phyloP scores from a whole-genome alignment of 2,113 vertebrate genomes.

The Siniperca chuatsi region DNA sequence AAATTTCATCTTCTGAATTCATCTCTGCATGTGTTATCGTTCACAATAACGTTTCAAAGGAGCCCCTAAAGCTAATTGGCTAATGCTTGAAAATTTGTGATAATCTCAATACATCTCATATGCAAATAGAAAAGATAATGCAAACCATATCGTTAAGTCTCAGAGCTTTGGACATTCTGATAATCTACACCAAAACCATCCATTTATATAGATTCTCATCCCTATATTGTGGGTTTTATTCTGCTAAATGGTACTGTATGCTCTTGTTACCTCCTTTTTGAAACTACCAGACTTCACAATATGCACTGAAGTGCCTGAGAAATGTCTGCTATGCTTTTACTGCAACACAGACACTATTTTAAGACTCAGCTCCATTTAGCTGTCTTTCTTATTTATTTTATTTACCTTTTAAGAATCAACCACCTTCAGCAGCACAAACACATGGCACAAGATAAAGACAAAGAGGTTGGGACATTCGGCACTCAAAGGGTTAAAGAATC shows the following conservation, averaged over 20 bases:
- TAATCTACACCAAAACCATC: not conserved
- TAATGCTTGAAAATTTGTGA: conserved; percentile 35
- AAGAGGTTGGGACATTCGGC: conserved; percentile 69
- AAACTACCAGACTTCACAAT: not conserved
- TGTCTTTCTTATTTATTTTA: not conserved
- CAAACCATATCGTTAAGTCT: conserved; percentile 4
- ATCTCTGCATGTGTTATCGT: conserved; percentile 32
- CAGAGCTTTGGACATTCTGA: conserved; percentile 24
- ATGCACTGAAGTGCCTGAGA: not conserved
- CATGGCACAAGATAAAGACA: conserved; percentile 52
- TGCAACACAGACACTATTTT: not conserved
- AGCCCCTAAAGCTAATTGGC: conserved; percentile 37
- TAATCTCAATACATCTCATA: conserved; percentile 24
- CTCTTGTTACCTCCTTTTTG: not conserved
- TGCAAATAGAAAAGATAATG: conserved; percentile 28
- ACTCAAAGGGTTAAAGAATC: conserved; percentile 91
- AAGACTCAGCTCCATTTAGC: not conserved
- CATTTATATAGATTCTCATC: not conserved
- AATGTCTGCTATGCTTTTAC: not conserved
- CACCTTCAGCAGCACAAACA: conserved; percentile 85
- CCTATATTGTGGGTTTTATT: not conserved
- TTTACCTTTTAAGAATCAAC: conserved; percentile 76
- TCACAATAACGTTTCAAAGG: conserved; percentile 22
- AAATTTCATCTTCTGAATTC: conserved; percentile 40
- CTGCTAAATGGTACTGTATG: not conserved